These are phyloP conservation scores for Kradibia gibbosae DNA, from an alignment of 1,140 invertebrate genomes.

Conservation along the genomic window DNA sequence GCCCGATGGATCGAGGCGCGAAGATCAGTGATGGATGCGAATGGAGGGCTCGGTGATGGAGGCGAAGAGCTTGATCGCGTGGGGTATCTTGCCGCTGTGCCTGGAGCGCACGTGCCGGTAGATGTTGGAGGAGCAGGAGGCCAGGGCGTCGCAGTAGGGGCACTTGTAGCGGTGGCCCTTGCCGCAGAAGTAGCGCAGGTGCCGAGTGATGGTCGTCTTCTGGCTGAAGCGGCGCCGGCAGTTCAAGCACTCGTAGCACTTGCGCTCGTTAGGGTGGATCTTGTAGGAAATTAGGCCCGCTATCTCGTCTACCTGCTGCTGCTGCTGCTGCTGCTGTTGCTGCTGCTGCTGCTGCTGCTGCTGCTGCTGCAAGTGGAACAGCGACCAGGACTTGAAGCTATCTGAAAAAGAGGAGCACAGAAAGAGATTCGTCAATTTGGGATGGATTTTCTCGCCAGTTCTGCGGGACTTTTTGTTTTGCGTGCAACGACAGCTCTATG, in stretches of 20 bases:
- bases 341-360: background rate
- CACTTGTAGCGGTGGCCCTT: conserved; percentile 63
- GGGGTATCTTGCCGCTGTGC: conserved; percentile 52
- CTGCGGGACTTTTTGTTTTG: background rate
- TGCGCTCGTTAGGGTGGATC: conserved; percentile 59
- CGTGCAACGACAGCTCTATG: conserved; percentile 36
- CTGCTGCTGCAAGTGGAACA: background rate
- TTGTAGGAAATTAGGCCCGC: conserved; percentile 45
- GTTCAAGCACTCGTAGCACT: conserved; percentile 65
- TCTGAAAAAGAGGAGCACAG: conserved; percentile 39
- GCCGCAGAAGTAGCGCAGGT: conserved; percentile 66
- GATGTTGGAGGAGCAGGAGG: conserved; percentile 66
- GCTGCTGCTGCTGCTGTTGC: background rate
- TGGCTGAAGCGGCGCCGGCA: conserved; percentile 68
- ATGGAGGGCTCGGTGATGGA: conserved; percentile 54
- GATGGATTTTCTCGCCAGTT: background rate
- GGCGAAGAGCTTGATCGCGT: conserved; percentile 59
- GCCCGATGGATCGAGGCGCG: too few relatives aligned
- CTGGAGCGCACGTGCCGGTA: conserved; percentile 61
- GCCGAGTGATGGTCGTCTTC: conserved; percentile 64
- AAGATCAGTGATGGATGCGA: background rate
- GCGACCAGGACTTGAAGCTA: conserved; percentile 20
- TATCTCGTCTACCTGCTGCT: background rate
- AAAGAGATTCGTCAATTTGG: conserved; percentile 25
- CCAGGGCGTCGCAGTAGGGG: conserved; percentile 62